Base-by-base conservation (phyloP, 2,113 vertebrate genomes). In the Numida meleagris region DNA sequence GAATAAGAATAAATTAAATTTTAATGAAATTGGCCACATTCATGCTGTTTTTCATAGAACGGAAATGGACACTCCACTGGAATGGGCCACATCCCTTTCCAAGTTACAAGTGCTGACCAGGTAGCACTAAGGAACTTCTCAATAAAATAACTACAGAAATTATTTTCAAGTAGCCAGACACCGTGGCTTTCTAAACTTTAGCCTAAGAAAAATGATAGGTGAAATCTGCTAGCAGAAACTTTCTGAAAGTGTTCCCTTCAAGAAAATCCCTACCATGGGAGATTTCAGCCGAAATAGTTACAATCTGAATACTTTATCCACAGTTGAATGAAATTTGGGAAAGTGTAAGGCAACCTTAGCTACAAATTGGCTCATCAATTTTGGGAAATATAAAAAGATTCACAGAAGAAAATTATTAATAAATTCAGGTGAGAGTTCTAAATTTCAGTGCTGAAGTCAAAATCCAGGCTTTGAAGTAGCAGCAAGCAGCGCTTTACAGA, bases 1-100 rank as follows among this genome's bases (percentile, higher is more conserved):
- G 77, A 90, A 82, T 17, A 19, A 84, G 74, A 93, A 85, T 85
- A 91, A 95, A 92, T 78, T 57, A n/a, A 71, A 79, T 21, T 58
- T 72, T 51, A 79, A 87, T 55, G 62, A 42, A 82, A 90, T 27
- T 33, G 62, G 40, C n/a, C 45, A 29, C 27, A 45, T 76, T 76
- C n/a, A 57, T 66, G 62, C 40, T 65, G 36, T 76, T 96, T 83
- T 83, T 82, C 80, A 84, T 10, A 25, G 29, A 94, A 42, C 10
- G 61, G 51, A 29, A 65, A 40, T 4, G 14, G 40, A 53, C 33
- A 34, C 9, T 63, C 18, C 53, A 53, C 50, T 45, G 20, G 38
- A 79, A 66, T 1, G 12, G 55, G 43, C 14, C 50, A 55, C 0
- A 1, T 38, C 25, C 12, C 34, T 53, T 66, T 46, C 13, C 62